Evolutionary conservation across 2,797 vertebrate species (phyloP), one percentile per base, ranked within the genome.

Genomic region (Distichodus sexfasciatus): DNA sequence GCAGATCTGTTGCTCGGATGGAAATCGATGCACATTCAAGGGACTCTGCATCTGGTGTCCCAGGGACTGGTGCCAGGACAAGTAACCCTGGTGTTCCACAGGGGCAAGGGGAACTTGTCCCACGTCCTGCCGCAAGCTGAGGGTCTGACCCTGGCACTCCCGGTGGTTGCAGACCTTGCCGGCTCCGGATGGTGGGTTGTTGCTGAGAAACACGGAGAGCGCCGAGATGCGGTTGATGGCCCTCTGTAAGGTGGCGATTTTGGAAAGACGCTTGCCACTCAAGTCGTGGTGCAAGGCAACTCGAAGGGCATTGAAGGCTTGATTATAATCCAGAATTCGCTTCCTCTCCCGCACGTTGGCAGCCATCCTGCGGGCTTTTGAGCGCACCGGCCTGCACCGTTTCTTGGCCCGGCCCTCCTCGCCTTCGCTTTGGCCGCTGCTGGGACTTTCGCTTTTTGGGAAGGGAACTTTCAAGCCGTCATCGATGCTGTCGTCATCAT

Each of bases 291-390:
- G 93, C 62, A 98, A 89, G 4, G 93, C 88, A 24, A 94, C 77
- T 0, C 96, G 93, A 23, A 99, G 90, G 8, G 87, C 94, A 1
- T 99, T 97, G 79, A 98, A 99, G 2, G 96, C 96, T 81, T 96
- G 94, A 79, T 99, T 99, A 87, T 99, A 98, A 83, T 99, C 97
- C 90, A 98, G 86, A 82, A 99, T 97, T 78, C 96, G 93, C 74
- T 96, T 98, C 41, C 97, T 89, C 87, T 99, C 97, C 0, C 96
- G 87, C 72, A 99, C 96, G 92, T 96, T 54, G 94, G 98, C 67
- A 90, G 93, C 46, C 86, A 95, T 90, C 31, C 97, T 89, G 61
- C 97, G 87, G 6, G 95, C 95, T 78, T 96, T 96, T 29, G 97
- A 99, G 57, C 97, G 93, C 24, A 83, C 90, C 0, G 95, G 95